phyloP scores from a whole-genome alignment of 2,113 vertebrate genomes.

The Diphyllodes magnificus region DNA sequence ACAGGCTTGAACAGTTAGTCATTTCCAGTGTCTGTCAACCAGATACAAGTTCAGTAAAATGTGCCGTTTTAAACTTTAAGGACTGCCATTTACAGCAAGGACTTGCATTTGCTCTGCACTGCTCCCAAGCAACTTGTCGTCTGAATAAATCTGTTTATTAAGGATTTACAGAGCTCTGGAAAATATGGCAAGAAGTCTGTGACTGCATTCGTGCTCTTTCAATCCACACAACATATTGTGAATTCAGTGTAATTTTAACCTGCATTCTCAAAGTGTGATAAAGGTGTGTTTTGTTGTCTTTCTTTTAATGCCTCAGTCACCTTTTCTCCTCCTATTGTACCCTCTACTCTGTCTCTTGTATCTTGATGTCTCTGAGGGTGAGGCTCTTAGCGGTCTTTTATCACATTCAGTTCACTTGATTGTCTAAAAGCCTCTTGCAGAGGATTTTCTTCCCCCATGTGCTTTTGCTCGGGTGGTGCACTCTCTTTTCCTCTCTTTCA shows the following conservation, averaged over 20 bases:
- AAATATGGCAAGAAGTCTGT: not conserved
- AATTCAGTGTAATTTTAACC: not conserved
- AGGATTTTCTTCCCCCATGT: not conserved
- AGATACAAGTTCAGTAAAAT: conserved; percentile 8
- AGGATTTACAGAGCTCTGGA: not conserved
- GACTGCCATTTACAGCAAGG: not conserved
- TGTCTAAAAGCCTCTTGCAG: not conserved
- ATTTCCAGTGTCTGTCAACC: conserved; percentile 42
- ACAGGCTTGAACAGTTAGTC: conserved; percentile 33
- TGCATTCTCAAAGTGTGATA: not conserved
- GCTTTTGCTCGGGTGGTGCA: not conserved
- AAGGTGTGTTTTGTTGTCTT: not conserved
- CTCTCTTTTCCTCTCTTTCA: not conserved
- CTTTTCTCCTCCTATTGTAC: not conserved
- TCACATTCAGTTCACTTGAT: not conserved
- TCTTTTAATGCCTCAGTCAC: not conserved
- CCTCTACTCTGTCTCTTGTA: not conserved
- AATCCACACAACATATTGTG: not conserved
- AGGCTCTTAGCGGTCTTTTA: not conserved
- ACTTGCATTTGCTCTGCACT: not conserved
- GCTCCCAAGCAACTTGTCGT: not conserved
- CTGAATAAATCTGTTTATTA: conserved; percentile 22
- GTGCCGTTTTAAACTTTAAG: conserved; percentile 1
- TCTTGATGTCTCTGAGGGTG: not conserved
- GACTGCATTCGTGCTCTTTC: not conserved